Evolutionary conservation across 1,140 invertebrate genomes (phyloP).

Genomic region (Camponotus pennsylvanicus): DNA sequence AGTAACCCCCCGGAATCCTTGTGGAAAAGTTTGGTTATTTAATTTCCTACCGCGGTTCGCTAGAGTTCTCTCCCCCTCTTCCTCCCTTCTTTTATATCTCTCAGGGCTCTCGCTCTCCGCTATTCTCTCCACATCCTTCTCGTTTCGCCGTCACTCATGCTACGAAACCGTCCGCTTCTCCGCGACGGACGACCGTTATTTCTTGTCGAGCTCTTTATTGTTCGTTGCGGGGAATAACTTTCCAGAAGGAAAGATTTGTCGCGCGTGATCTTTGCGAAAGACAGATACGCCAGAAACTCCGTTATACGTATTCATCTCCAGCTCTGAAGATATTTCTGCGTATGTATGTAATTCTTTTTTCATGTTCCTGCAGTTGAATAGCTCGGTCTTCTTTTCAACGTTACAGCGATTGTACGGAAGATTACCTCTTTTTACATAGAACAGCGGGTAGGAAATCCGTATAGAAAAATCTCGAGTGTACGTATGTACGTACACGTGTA

Average conservation of each 20-base stretch:
- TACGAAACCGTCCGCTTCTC: conserved; percentile 30
- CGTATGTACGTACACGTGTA: too few relatives aligned
- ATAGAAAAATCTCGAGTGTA: conserved; percentile 16
- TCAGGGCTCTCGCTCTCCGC: conserved; percentile 12
- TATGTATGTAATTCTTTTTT: conserved; percentile 10
- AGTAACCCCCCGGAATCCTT: conserved; percentile 71
- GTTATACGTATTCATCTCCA: neutral
- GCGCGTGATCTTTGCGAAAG: conserved; percentile 13
- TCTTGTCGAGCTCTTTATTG: conserved; percentile 57
- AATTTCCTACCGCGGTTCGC: conserved; percentile 74
- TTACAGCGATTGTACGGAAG: conserved; percentile 9
- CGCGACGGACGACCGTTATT: conserved; percentile 36
- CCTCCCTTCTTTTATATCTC: conserved; percentile 27
- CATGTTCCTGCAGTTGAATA: conserved; percentile 10
- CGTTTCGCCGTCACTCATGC: conserved; percentile 17
- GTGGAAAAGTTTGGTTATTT: conserved; percentile 80
- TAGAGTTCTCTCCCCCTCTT: conserved; percentile 7
- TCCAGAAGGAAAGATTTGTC: conserved; percentile 38
- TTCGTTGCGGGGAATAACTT: conserved; percentile 24
- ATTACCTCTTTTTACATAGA: conserved; percentile 16
- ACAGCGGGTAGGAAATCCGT: neutral
- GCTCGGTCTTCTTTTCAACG: neutral
- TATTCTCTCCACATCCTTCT: conserved; percentile 3
- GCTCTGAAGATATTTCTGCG: conserved; percentile 8
- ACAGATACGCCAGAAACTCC: neutral